phyloP scores from a whole-genome alignment of 2,888 invertebrate genomes.

The Pollenia labialis region DNA sequence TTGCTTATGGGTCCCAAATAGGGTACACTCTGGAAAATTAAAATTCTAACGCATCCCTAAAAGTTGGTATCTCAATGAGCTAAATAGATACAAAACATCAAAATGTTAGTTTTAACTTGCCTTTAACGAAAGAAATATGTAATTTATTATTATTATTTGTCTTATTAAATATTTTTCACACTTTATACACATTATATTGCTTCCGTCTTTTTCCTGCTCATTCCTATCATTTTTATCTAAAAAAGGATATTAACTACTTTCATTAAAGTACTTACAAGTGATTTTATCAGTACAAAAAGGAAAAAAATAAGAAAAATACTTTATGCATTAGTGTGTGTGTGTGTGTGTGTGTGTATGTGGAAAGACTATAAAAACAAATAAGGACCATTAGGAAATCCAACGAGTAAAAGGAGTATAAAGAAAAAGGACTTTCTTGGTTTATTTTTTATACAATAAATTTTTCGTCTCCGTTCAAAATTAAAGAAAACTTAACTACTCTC shows the following conservation, averaged over 20 bases:
- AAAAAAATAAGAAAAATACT: background rate
- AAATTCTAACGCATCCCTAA: too few species aligned
- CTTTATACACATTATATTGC: conserved; percentile 14
- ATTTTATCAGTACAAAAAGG: conserved; percentile 58
- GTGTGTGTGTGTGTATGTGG: background rate
- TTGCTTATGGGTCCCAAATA: too few species aligned
- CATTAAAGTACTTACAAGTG: conserved; percentile 70
- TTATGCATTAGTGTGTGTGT: background rate
- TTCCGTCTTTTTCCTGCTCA: background rate
- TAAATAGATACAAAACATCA: too few species aligned
- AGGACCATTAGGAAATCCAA: conserved; percentile 20
- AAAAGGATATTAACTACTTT: conserved; percentile 67
- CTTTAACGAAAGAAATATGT: too few species aligned
- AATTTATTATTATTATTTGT: background rate
- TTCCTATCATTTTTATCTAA: background rate
- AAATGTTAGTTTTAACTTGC: too few species aligned
- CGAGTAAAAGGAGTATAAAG: conserved; percentile 4
- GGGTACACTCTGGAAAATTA: too few species aligned
- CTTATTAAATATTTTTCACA: background rate
- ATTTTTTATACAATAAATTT: conserved; percentile 15
- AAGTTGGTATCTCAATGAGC: too few species aligned
- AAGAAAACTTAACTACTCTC: conserved; percentile 65
- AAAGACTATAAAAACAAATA: conserved; percentile 20
- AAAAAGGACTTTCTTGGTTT: conserved; percentile 15
- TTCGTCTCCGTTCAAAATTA: conserved; percentile 42